phyloP scores from a whole-genome alignment of 1,140 invertebrate genomes.

The Caenorhabditis briggsae region DNA sequence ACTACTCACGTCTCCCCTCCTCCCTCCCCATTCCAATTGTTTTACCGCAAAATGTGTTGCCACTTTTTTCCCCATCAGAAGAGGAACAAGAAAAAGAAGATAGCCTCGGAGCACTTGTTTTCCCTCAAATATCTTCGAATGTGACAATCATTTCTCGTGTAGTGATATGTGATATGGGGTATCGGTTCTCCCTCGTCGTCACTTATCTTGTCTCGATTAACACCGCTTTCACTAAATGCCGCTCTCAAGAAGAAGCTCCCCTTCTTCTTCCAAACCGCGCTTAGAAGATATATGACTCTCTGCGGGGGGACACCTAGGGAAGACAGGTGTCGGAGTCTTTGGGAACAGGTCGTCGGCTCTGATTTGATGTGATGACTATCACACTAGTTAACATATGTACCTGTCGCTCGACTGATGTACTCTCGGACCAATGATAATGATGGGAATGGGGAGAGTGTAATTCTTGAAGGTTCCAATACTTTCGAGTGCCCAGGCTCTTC shows the following conservation, averaged over 20 bases:
- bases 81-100: too few relatives aligned
- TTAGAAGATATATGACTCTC: slow-evolving; percentile 33
- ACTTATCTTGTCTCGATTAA: slow-evolving; percentile 49
- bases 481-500: too few relatives aligned
- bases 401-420: neutral
- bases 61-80: too few relatives aligned
- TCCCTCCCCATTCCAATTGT: too few relatives aligned
- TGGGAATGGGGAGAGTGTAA: slow-evolving; percentile 20
- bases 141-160: neutral
- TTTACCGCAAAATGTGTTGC: neutral
- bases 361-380: slow-evolving; percentile 50
- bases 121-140: too few relatives aligned
- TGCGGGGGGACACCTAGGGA: neutral
- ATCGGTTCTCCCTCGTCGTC: neutral
- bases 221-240: neutral
- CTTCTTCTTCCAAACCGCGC: neutral
- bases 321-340: neutral
- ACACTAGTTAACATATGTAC: slow-evolving; percentile 55
- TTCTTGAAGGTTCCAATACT: too few relatives aligned
- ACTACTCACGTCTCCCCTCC: neutral
- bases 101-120: too few relatives aligned
- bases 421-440: neutral
- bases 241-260: neutral
- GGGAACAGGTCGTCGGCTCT: slow-evolving; percentile 20
- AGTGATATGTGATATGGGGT: slow-evolving; percentile 17